Conservation (phyloP, 2,888 invertebrate species). For the Leucophenga maculata region DNA sequence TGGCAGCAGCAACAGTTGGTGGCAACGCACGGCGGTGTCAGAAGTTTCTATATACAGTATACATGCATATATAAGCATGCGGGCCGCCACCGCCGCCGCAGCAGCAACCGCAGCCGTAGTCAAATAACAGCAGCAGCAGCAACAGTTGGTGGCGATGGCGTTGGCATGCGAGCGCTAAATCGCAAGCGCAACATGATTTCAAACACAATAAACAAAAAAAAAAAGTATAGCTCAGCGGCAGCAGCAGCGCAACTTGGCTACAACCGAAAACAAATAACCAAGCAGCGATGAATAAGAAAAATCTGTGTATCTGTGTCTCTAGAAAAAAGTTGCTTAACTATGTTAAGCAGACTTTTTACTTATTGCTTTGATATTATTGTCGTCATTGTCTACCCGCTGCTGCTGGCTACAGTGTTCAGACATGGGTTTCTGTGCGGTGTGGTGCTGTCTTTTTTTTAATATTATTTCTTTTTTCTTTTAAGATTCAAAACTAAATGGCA, state of each 20-base stretch:
- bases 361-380: conserved; percentile 25
- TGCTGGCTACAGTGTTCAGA: too few relatives aligned
- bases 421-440: background rate
- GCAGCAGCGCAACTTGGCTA: background rate
- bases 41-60: too few relatives aligned
- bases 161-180: conserved; percentile 8
- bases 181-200: conserved; percentile 20
- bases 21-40: background rate
- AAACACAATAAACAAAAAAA: conserved; percentile 18
- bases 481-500: conserved; percentile 39
- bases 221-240: conserved; percentile 2
- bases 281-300: background rate
- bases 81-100: background rate
- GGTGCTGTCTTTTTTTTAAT: background rate
- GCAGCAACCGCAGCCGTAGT: background rate
- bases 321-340: conserved; percentile 29
- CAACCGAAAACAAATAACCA: conserved; percentile 7
- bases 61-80: too few relatives aligned
- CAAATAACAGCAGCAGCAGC: conserved; percentile 4
- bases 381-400: background rate
- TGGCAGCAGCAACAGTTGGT: conserved; percentile 6
- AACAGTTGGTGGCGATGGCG: conserved; percentile 4
- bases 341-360: conserved; percentile 36
- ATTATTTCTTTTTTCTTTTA: background rate
- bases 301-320: background rate